A percentile compares a stretch with the other conserved stretches of the same genome.
Evolutionary conservation across 2,888 invertebrate species (phyloP).

Genomic region (Corythucha ciliata): DNA sequence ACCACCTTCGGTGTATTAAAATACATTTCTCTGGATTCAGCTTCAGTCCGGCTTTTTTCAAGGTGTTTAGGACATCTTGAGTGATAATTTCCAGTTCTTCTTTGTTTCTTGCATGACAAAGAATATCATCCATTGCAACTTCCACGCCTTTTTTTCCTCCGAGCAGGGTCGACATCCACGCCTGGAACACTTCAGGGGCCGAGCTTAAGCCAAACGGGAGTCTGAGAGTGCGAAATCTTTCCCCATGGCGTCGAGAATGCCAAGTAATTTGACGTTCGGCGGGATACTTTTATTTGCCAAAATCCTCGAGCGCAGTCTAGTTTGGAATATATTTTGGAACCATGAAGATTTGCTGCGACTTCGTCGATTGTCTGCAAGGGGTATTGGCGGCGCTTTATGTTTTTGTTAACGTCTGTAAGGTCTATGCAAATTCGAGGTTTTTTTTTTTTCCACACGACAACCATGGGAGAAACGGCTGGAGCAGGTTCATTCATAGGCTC

Average conservation of each 20-base stretch:
- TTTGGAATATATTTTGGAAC: constrained; percentile 30
- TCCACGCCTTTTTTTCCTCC: constrained; percentile 19
- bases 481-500: constrained; percentile 7
- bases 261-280: constrained; percentile 27
- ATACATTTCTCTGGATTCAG: constrained; percentile 37
- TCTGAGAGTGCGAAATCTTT: constrained; percentile 30
- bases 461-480: constrained; percentile 10
- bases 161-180: constrained; percentile 26
- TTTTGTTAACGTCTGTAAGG: constrained; percentile 11
- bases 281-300: constrained; percentile 34
- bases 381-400: constrained; percentile 17
- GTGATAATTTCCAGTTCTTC: constrained; percentile 11
- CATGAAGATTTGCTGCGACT: constrained; percentile 8
- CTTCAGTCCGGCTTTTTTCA: constrained; percentile 32
- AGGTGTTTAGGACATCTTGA: background rate
- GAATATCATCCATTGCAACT: constrained; percentile 24
- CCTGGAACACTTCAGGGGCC: constrained; percentile 31
- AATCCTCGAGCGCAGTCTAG: constrained; percentile 35
- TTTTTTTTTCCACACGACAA: constrained; percentile 12
- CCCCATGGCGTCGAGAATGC: constrained; percentile 34
- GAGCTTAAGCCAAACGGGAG: constrained; percentile 33
- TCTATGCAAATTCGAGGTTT: constrained; percentile 16
- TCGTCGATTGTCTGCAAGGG: constrained; percentile 17
- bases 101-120: constrained; percentile 15
- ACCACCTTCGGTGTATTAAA: constrained; percentile 28